Evolutionary conservation across 2,888 invertebrate genomes (phyloP).

Genomic region (Perizoma affinitatum): DNA sequence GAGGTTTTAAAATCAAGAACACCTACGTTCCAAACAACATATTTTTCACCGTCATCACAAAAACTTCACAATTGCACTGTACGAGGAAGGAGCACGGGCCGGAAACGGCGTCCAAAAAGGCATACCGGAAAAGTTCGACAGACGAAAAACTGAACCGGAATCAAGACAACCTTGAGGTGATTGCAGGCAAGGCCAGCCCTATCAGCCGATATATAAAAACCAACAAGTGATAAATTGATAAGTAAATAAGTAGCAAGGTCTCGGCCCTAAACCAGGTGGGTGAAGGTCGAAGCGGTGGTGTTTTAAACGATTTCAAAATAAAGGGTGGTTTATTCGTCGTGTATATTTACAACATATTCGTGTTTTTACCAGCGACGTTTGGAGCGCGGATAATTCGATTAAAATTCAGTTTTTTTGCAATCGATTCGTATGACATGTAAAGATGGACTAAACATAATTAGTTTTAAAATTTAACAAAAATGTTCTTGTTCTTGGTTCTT

Average conservation of each 20-base stretch:
- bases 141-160: conserved; percentile 66
- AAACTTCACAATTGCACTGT: conserved; percentile 53
- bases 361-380: too few relatives aligned
- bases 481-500: too few relatives aligned
- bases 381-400: too few relatives aligned
- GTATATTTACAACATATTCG: too few relatives aligned
- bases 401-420: too few relatives aligned
- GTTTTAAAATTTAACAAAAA: too few relatives aligned
- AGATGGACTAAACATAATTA: too few relatives aligned
- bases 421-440: too few relatives aligned
- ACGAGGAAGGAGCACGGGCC: conserved; percentile 65
- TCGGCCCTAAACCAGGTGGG: conserved; percentile 62
- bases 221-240: conserved; percentile 64
- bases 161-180: conserved; percentile 56
- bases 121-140: conserved; percentile 48
- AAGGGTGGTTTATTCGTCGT: too few relatives aligned
- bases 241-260: conserved; percentile 65
- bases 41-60: conserved; percentile 6
- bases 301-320: too few relatives aligned
- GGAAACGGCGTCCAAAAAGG: conserved; percentile 53
- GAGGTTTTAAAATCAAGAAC: conserved; percentile 24
- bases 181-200: conserved; percentile 70
- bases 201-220: conserved; percentile 67
- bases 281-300: conserved; percentile 66
- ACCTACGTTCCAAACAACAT: conserved; percentile 15